Evolutionary conservation across 2,113 vertebrate genomes (phyloP).

Genomic region (Sinocyclocheilus grahami): DNA sequence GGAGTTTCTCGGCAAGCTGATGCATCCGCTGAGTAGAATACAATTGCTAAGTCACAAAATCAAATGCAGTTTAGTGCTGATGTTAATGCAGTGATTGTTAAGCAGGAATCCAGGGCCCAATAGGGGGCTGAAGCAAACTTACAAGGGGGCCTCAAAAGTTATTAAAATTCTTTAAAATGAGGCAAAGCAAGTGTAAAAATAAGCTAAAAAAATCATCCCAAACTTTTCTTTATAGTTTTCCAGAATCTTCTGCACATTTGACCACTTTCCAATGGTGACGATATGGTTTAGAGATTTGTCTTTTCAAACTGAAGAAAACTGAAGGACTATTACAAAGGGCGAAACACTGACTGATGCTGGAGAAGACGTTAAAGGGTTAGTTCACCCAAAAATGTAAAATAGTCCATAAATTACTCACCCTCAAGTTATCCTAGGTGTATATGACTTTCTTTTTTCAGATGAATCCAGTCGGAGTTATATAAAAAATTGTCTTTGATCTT

Average conservation of each 20-base stretch:
- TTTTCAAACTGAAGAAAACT: too few relatives aligned
- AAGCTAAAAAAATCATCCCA: background rate
- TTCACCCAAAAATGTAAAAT: too few relatives aligned
- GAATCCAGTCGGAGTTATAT: too few relatives aligned
- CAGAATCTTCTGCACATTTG: background rate
- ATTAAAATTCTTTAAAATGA: background rate
- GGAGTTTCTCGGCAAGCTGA: conserved; percentile 23
- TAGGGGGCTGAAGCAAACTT: background rate
- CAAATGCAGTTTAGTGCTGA: background rate
- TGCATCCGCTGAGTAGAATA: conserved; percentile 30
- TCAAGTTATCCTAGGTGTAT: too few relatives aligned
- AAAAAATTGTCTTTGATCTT: too few relatives aligned
- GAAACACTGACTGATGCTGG: too few relatives aligned
- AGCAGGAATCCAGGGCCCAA: background rate
- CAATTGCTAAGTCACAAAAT: background rate
- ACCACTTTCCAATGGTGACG: background rate
- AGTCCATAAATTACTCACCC: too few relatives aligned
- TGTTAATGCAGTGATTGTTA: background rate
- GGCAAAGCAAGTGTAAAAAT: background rate
- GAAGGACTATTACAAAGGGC: too few relatives aligned
- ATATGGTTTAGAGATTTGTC: too few relatives aligned
- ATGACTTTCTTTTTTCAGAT: too few relatives aligned
- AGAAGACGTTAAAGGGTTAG: too few relatives aligned
- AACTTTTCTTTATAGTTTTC: background rate
- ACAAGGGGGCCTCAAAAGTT: background rate